Base-by-base conservation (phyloP, 2,888 invertebrate species). In the Andrena marginata region DNA sequence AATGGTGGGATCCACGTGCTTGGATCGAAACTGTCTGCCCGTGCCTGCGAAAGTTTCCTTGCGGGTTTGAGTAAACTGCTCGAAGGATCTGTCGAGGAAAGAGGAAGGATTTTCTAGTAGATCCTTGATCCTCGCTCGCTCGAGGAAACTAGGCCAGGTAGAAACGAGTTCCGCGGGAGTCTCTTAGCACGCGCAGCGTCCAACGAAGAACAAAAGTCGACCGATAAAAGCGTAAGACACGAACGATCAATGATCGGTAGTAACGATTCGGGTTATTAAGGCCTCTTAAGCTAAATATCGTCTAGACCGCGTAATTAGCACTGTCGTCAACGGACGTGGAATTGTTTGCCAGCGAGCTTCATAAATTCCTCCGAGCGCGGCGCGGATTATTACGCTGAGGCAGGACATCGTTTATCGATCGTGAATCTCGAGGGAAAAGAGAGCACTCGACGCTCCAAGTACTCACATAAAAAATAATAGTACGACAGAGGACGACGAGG, bases 321-420 rank as follows among this genome's bases (percentile, higher is more conserved):
- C 60, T 48, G 31, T 56, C 26, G 56, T 26, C 7, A 26, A 4
- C 13, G 13, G 29, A 51, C 54, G 13, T 3, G 16, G n/a, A n/a
- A 35, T 20, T 16, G 54, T 60, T 10, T 29, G 29, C 48, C 16
- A 2, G 48, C 35, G 35, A 26, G 54, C 54, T 71, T 42, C 68
- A 42, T 23, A 33, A 68, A 2, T 56, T 4, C 31, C n/a, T 6
- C 13, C 0, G 31, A n/a, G 6, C n/a, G 13, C 23, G 10, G 48
- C 7, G 51, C 59, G 49, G 35, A 59, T 69, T 59, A 16, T 8
- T 26, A 59, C 26, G 35, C n/a, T 0, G n/a, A 16, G 33, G n/a
- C n/a, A n/a, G n/a, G 59, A 29, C 33, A 26, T 31, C 42, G 33
- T 23, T 65, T 74, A 51, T 73, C 72, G 73, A 67, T 77, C 65